Conservation (phyloP, 2,113 vertebrate species). For the Atlantisia rogersi region DNA sequence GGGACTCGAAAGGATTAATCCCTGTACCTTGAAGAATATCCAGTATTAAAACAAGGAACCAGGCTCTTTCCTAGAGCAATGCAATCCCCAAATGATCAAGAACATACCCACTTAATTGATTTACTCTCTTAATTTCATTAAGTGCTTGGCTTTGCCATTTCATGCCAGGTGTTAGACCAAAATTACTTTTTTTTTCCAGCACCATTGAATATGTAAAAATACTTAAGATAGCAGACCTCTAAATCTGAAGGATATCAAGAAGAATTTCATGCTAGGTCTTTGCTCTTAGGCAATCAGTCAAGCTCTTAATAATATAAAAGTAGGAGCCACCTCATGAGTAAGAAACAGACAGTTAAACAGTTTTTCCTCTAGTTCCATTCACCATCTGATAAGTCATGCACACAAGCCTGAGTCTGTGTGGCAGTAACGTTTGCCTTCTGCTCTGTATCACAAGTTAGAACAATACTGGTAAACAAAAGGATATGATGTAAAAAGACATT, state of each 20-base stretch:
- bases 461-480: not conserved
- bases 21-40: not conserved
- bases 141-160: not conserved
- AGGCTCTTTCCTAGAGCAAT: not conserved
- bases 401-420: not conserved
- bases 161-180: not conserved
- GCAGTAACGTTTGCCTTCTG: not conserved
- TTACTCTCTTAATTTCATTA: constrained; percentile 12
- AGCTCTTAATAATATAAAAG: not conserved
- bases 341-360: not conserved
- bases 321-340: not conserved
- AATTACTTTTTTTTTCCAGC: not conserved
- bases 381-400: not conserved
- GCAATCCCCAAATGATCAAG: not conserved
- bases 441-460: not conserved
- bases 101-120: not conserved
- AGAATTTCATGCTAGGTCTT: not conserved
- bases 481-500: not conserved
- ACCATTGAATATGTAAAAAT: not conserved
- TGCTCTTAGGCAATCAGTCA: not conserved
- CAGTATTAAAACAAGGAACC: not conserved
- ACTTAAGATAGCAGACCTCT: not conserved
- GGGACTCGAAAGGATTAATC: not conserved
- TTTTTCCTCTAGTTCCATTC: not conserved
- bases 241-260: not conserved